Conservation (phyloP, 2,888 invertebrate species). For the Lasioglossum oenotherae region DNA sequence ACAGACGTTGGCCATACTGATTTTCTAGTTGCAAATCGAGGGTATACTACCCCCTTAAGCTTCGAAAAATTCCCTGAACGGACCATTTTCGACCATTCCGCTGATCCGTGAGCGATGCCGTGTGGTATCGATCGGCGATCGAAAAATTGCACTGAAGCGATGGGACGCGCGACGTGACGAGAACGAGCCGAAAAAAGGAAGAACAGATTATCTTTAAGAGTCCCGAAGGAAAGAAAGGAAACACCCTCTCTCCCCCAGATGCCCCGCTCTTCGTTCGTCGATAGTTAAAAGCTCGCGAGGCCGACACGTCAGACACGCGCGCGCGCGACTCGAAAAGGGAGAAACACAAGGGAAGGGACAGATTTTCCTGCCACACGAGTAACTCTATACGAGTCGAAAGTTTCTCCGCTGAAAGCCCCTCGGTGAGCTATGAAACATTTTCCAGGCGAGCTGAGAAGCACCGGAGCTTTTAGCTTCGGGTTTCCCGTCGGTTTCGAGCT, state of each 20-base stretch:
- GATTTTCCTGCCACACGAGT: conserved; percentile 54
- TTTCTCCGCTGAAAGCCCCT: conserved; percentile 55
- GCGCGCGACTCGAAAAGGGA: conserved; percentile 12
- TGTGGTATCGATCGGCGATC: not conserved
- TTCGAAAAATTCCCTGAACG: conserved; percentile 4
- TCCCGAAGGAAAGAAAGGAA: not conserved
- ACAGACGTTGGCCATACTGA: too few relatives aligned
- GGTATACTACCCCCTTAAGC: too few relatives aligned
- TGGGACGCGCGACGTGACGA: not conserved
- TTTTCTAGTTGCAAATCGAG: too few relatives aligned
- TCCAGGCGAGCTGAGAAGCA: conserved; percentile 36
- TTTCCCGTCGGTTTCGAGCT: conserved; percentile 52
- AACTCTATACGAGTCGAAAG: conserved; percentile 55
- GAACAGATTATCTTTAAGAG: not conserved
- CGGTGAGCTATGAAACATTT: conserved; percentile 57
- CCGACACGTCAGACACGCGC: conserved; percentile 11
- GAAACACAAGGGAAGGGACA: conserved; percentile 33
- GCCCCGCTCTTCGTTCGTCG: not conserved
- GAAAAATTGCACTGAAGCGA: not conserved
- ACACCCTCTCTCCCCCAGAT: not conserved
- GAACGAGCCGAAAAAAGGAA: not conserved
- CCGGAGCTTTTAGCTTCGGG: conserved; percentile 62
- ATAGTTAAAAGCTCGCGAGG: conserved; percentile 9
- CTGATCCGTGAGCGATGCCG: not conserved
- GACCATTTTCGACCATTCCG: not conserved